Conservation (phyloP, 2,888 invertebrate genomes). For the Volucella bombylans region DNA sequence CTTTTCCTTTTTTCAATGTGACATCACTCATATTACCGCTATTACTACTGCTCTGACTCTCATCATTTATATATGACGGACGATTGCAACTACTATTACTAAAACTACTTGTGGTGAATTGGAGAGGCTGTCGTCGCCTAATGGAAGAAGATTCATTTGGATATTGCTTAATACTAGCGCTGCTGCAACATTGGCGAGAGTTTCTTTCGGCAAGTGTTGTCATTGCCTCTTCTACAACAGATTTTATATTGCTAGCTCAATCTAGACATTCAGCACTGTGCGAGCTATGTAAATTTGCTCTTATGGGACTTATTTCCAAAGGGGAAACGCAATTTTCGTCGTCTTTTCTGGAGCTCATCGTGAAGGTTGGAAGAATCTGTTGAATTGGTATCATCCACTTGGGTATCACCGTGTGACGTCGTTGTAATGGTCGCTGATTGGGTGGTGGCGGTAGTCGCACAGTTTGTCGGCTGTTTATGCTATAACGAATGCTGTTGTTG, state of each 20-base stretch:
- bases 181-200: constrained; percentile 40
- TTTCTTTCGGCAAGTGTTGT: constrained; percentile 42
- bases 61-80: constrained; percentile 43
- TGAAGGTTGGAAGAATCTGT: constrained; percentile 73
- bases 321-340: constrained; percentile 77
- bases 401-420: constrained; percentile 72
- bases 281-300: constrained; percentile 76
- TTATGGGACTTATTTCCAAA: constrained; percentile 77
- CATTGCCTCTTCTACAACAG: constrained; percentile 50
- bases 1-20: constrained; percentile 28
- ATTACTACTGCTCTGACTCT: constrained; percentile 9
- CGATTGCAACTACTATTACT: constrained; percentile 57
- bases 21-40: constrained; percentile 49
- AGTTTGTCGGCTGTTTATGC: constrained; percentile 46
- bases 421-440: constrained; percentile 74
- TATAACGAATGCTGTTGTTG: constrained; percentile 60
- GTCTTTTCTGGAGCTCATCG: constrained; percentile 76
- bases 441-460: constrained; percentile 73
- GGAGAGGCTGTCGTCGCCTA: constrained; percentile 51
- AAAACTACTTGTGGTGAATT: constrained; percentile 64
- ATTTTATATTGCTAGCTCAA: constrained; percentile 52
- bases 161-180: constrained; percentile 64
- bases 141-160: constrained; percentile 66
- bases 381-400: constrained; percentile 74
- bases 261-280: constrained; percentile 73